A percentile compares a stretch with the other conserved stretches of the same genome.
Conservation (phyloP, 2,888 invertebrate genomes). For the Drosophila anomelani region DNA sequence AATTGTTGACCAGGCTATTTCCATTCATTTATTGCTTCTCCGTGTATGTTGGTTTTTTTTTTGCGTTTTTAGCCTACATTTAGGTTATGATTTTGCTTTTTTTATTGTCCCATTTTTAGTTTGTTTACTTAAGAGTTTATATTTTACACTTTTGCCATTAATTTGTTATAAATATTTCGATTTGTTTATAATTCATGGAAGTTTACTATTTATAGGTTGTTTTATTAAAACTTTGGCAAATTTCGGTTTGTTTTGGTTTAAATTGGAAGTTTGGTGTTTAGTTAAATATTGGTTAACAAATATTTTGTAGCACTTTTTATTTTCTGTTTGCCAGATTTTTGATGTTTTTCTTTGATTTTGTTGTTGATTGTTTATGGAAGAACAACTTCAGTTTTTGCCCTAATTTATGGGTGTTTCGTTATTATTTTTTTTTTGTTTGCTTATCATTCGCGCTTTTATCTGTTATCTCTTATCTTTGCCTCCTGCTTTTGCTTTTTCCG, state of each 20-base stretch:
- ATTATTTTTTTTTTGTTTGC: slow-evolving; percentile 1
- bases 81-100: background rate
- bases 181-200: slow-evolving; percentile 6
- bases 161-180: background rate
- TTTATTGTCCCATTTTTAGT: background rate
- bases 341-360: background rate
- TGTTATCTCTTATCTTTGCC: slow-evolving; percentile 32
- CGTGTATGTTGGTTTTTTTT: background rate
- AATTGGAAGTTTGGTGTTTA: background rate
- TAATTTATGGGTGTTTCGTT: background rate
- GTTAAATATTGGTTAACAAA: background rate
- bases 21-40: slow-evolving; percentile 8
- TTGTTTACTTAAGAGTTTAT: background rate
- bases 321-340: background rate
- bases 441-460: slow-evolving; percentile 24
- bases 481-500: slow-evolving; percentile 1
- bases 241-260: background rate
- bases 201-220: slow-evolving; percentile 1
- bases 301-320: background rate
- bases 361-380: slow-evolving; percentile 7
- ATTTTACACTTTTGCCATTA: background rate
- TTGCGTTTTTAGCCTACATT: background rate
- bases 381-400: slow-evolving; percentile 7
- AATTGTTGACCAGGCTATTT: slow-evolving; percentile 11
- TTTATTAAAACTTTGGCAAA: slow-evolving; percentile 1